Percentiles rank a stretch among this genome's conserved stretches.
Evolutionary conservation across 2,797 vertebrate species (phyloP).

Genomic region (Myotis pilosus): DNA sequence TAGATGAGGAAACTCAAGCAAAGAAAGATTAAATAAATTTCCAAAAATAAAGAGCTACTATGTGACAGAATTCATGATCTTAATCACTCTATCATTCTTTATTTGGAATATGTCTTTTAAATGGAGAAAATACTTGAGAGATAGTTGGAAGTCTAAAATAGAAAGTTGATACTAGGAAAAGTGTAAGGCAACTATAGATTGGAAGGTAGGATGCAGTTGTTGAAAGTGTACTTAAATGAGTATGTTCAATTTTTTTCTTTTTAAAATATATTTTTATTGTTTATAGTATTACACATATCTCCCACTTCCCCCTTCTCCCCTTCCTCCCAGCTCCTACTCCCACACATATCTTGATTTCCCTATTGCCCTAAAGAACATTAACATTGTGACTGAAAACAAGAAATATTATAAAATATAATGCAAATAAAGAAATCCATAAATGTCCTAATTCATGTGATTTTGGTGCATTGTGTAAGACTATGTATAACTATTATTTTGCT

Average conservation of each 20-base stretch:
- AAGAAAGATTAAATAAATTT: background rate
- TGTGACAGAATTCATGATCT: background rate
- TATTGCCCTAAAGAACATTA: background rate
- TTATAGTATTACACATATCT: too few species aligned
- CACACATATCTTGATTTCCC: too few species aligned
- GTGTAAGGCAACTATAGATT: background rate
- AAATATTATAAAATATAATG: background rate
- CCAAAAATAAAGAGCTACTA: background rate
- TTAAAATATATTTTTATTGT: too few species aligned
- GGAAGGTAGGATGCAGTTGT: background rate
- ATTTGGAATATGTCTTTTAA: background rate
- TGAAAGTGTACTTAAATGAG: background rate
- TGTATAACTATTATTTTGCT: background rate
- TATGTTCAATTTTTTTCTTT: background rate
- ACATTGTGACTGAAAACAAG: background rate
- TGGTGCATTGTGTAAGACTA: background rate
- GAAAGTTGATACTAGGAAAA: background rate
- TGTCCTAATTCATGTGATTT: background rate
- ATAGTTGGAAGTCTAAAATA: background rate
- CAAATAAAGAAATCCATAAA: background rate
- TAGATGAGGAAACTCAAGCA: background rate
- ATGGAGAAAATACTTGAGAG: background rate
- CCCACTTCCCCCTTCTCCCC: too few species aligned
- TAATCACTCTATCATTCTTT: background rate
- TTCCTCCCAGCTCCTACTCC: too few species aligned